These are phyloP conservation scores for Hipparchia sbordonii DNA, from an alignment of 2,888 invertebrate species.

Conservation along the genomic window DNA sequence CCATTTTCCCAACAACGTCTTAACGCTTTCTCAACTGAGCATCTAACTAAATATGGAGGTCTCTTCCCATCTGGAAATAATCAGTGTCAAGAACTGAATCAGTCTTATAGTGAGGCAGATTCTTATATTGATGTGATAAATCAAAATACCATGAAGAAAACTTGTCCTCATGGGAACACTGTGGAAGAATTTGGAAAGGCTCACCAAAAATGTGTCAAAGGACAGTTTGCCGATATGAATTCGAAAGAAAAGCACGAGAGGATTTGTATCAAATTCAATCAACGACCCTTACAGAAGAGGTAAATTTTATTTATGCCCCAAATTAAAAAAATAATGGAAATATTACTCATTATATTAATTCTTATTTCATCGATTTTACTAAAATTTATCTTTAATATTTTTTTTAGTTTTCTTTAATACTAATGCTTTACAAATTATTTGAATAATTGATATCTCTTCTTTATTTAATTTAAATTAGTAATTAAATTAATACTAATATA, in stretches of 20 bases:
- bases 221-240: constrained; percentile 59
- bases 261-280: constrained; percentile 79
- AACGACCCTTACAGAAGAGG: constrained; percentile 76
- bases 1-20: constrained; percentile 81
- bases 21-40: constrained; percentile 80
- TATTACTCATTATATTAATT: no score
- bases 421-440: background rate
- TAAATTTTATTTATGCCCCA: constrained; percentile 45
- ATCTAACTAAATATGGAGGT: constrained; percentile 77
- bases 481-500: background rate
- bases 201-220: constrained; percentile 77
- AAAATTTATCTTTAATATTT: background rate
- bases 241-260: constrained; percentile 73
- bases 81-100: constrained; percentile 77
- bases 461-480: background rate
- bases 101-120: constrained; percentile 77
- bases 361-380: no score
- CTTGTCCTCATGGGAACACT: constrained; percentile 75
- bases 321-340: background rate
- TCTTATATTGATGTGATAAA: constrained; percentile 76
- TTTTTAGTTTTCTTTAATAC: background rate
- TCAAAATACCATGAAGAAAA: constrained; percentile 65
- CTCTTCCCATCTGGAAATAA: constrained; percentile 77
- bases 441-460: background rate
- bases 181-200: constrained; percentile 79